Evolutionary conservation across 2,888 invertebrate species (phyloP), one percentile per base, ranked within the genome.

Genomic region (Ariolimax columbianus): DNA sequence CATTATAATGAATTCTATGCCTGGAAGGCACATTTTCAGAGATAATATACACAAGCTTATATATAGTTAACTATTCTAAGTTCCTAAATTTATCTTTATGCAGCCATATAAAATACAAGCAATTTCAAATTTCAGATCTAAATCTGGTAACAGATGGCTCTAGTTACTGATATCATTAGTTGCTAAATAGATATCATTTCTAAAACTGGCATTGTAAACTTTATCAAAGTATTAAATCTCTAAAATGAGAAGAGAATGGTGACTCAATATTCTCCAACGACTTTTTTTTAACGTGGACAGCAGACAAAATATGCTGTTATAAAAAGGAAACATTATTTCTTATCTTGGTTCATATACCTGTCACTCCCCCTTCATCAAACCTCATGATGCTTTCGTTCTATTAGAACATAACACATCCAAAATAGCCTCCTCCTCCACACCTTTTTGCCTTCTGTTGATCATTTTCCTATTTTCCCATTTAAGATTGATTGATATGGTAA

Each of bases 11-110:
- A 59, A 26, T 9, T 47, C 9, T 55, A 55, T 55, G 23, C 26
- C 36, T 77, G 33, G 33, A 40, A 77, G 55, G 55, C 7, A 33
- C 26, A 75, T 0, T 77, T 77, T 77, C 55, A 77, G 77, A n/a
- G 55, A 7, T 77, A 33, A 77, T 77, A 26, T 40, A 73, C 6
- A 40, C 4, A 1, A 38, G 77, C 26, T 72, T 72, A 66, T 14
- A 66, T 2, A 72, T 26, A 26, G 9, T 59, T 26, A 72, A 19
- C 6, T 38, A 40, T 26, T 72, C n/a, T 40, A 38, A 70, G 40
- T 17, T 3, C 40, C 1, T 72, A 72, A 38, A 36, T 70, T 33
- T 70, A 70, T 70, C 38, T 38, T 70, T 36, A 17, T 70, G 33
- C 4, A 38, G 26, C 26, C 40, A 72, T 14, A 72, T 66, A 33